Percentiles rank a stretch among this genome's conserved stretches.
These are phyloP conservation scores for Diacarnus erythraeanus DNA, from an alignment of 37 sponge, comb jelly and placozoan genomes.

Conservation along the genomic window DNA sequence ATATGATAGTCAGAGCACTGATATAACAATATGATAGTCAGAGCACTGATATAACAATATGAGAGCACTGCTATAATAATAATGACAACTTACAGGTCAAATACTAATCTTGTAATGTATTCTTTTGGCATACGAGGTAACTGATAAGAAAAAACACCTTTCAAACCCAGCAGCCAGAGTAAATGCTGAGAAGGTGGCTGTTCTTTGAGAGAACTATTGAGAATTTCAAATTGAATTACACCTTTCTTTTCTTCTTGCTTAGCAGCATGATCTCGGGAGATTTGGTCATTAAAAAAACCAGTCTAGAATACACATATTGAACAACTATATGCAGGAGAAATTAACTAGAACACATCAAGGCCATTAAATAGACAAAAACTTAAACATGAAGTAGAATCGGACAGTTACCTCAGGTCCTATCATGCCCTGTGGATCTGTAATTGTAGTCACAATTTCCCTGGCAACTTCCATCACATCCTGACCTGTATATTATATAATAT, in stretches of 20 bases:
- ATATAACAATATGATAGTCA: no score
- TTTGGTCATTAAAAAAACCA: conserved; percentile 74
- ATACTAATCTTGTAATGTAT: conserved; percentile 96
- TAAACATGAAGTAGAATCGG: no score
- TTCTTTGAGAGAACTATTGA: conserved; percentile 66
- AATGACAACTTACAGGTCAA: conserved; percentile 79
- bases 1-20: no score
- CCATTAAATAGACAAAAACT: no score
- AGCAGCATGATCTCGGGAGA: conserved; percentile 87
- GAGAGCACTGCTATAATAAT: background rate
- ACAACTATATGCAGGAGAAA: no score
- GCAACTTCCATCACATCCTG: conserved; percentile 67
- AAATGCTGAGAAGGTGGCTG: conserved; percentile 67
- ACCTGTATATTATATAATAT: no score
- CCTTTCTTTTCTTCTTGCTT: conserved; percentile 80
- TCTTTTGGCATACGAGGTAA: conserved; percentile 96
- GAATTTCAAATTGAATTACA: conserved; percentile 66
- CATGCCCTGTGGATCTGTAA: conserved; percentile 69
- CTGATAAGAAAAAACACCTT: conserved; percentile 88
- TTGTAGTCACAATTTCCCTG: conserved; percentile 70
- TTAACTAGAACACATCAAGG: no score
- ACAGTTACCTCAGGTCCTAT: conserved; percentile 92
- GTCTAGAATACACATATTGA: conserved; percentile 48
- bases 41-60: no score
- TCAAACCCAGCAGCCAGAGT: conserved; percentile 82